Base-by-base conservation (phyloP, 2,797 vertebrate genomes). In the Rhinatrema bivittatum region DNA sequence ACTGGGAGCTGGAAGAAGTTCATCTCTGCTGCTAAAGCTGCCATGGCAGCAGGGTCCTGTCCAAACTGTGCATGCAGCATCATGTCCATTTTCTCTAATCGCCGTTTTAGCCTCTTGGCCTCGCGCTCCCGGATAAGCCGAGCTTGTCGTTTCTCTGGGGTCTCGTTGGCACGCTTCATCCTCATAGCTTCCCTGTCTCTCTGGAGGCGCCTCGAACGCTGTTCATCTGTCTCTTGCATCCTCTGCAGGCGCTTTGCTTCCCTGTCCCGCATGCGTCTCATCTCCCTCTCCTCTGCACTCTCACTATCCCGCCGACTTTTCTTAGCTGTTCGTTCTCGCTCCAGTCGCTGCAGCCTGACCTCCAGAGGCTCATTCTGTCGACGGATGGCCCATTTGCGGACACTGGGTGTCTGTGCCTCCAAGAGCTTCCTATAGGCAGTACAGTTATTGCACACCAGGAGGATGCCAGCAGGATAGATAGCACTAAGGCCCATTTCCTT, bases 51-150 rank as follows among this genome's bases (percentile, higher is more conserved):
- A 3, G 94, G 91, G 50, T 98, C 93, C 29, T 99, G 93, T 65
- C 95, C 94, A 22, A 99, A 98, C 72, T 98, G 95, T 6, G 91
- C 91, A 60, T 92, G 85, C 45, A 99, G 72, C 56, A 91, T 90
- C 19, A 97, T 93, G 81, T 98, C 95, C 65, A 99, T 96, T 80
- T 99, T 99, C 72, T 99, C 94, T 53, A 98, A 73, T 22, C 93
- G 82, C 4, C 94, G 75, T 52, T 98, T 99, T 39, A 98, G 87
- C 62, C 92, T 61, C 81, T 97, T 98, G 16, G 96, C 95, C 62
- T 99, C 95, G 0, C 96, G 75, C 61, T 99, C 96, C 1, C 95
- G 87, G 52, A 98, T 84, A 29, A 98, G 87, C 65, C 95, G 69
- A 1, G 93, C 91, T 55, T 99, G 96, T 28, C 96, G 76, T 68